Conservation (phyloP, 2,797 vertebrate genomes). For the Fistularia tabacaria region DNA sequence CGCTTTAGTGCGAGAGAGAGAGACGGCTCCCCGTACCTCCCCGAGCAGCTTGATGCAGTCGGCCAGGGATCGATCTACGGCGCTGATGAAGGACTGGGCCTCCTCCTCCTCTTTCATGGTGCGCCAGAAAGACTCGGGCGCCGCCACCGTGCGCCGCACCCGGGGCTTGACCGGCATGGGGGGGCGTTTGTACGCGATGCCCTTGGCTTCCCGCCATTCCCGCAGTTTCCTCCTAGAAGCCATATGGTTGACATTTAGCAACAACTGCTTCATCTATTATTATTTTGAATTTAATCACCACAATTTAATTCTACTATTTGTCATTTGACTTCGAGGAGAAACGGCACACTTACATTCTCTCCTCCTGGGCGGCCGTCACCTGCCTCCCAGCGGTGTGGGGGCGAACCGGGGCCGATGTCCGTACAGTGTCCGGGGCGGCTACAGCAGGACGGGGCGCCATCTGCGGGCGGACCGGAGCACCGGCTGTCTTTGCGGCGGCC, state of each 20-base stretch:
- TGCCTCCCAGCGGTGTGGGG: constrained; percentile 53
- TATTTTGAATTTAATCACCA: background rate
- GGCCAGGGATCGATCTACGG: constrained; percentile 70
- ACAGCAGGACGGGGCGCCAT: background rate
- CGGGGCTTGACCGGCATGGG: constrained; percentile 73
- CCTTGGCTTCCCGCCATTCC: constrained; percentile 84
- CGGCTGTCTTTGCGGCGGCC: too few relatives aligned
- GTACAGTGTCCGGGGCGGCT: background rate
- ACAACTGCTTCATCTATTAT: too few relatives aligned
- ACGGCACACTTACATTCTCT: constrained; percentile 70
- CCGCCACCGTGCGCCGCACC: constrained; percentile 43
- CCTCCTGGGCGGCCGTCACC: constrained; percentile 65
- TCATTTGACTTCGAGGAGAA: too few relatives aligned
- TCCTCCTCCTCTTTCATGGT: constrained; percentile 74
- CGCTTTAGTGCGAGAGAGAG: too few relatives aligned
- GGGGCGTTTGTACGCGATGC: constrained; percentile 89
- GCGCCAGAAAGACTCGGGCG: constrained; percentile 68
- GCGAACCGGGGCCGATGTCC: background rate
- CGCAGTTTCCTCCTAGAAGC: constrained; percentile 79
- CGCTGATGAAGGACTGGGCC: constrained; percentile 61
- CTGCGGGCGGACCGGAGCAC: too few relatives aligned
- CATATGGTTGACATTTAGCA: constrained; percentile 1
- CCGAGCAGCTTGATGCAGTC: constrained; percentile 80
- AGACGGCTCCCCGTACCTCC: constrained; percentile 68
- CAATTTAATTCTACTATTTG: background rate